Evolutionary conservation across 2,888 invertebrate species (phyloP).

Genomic region (Ennomos quercinarius): DNA sequence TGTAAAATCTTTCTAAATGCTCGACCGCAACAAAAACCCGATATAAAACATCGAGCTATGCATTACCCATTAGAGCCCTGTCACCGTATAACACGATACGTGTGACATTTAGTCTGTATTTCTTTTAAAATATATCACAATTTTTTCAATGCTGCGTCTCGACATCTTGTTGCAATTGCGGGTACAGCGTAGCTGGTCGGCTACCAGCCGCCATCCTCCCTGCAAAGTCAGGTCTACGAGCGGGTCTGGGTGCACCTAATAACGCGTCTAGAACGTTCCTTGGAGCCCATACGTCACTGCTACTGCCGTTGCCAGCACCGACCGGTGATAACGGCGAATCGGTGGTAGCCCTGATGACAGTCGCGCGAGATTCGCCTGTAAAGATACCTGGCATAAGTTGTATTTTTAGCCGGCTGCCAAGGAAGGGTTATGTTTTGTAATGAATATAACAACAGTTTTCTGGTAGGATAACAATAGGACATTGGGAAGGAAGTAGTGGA

Average conservation of each 20-base stretch:
- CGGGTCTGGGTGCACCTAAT: conserved; percentile 79
- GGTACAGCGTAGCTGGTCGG: conserved; percentile 90
- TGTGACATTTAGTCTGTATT: too few species aligned
- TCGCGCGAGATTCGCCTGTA: conserved; percentile 73
- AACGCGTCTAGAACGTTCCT: conserved; percentile 84
- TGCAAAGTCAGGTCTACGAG: conserved; percentile 85
- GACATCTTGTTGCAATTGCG: conserved; percentile 85
- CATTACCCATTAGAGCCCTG: too few species aligned
- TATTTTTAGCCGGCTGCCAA: too few species aligned
- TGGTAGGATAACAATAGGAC: too few species aligned
- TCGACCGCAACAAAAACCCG: too few species aligned
- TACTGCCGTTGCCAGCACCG: conserved; percentile 72
- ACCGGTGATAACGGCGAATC: conserved; percentile 95
- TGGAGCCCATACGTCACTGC: conserved; percentile 72
- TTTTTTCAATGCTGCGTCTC: conserved; percentile 57
- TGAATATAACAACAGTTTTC: too few species aligned
- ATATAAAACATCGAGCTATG: too few species aligned
- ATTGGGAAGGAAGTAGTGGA: too few species aligned
- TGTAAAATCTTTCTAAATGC: too few species aligned
- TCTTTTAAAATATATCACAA: too few species aligned
- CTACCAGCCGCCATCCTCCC: conserved; percentile 88
- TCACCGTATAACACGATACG: too few species aligned
- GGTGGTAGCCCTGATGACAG: conserved; percentile 89
- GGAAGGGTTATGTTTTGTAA: too few species aligned
- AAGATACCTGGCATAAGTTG: conserved; percentile 13